Conservation (phyloP, 2,888 invertebrate species). For the Zaprionus obscuricornis region DNA sequence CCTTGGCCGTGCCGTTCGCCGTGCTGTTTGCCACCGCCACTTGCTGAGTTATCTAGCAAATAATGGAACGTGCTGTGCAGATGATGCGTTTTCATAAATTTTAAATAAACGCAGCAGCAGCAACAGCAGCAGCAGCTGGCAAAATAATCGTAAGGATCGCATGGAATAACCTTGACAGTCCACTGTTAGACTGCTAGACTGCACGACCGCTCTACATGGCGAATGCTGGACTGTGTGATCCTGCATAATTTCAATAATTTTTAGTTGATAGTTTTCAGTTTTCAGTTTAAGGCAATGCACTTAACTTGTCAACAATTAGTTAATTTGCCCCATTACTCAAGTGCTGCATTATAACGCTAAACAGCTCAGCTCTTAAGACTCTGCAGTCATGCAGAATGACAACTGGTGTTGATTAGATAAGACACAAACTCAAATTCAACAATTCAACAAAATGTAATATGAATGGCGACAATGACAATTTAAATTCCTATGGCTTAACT, state of each 20-base stretch:
- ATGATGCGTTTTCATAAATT: constrained; percentile 79
- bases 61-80: constrained; percentile 79
- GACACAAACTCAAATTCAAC: too few relatives aligned
- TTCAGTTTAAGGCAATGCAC: constrained; percentile 3
- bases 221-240: constrained; percentile 34
- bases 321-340: constrained; percentile 32
- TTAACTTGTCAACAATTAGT: constrained; percentile 16
- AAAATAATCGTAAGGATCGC: constrained; percentile 30
- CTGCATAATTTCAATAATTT: constrained; percentile 57
- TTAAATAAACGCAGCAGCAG: constrained; percentile 74
- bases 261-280: constrained; percentile 42
- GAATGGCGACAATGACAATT: too few relatives aligned
- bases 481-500: too few relatives aligned
- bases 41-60: constrained; percentile 76
- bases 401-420: too few relatives aligned
- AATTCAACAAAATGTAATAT: too few relatives aligned
- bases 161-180: too few relatives aligned
- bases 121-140: too few relatives aligned
- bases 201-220: neutral
- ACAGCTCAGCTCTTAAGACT: neutral
- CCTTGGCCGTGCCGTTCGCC: constrained; percentile 63
- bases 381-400: neutral
- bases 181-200: too few relatives aligned
- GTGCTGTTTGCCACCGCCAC: constrained; percentile 67
- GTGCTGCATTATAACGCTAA: neutral